Conservation (phyloP, 2,888 invertebrate genomes). For the Ischnus inquisitorius region DNA sequence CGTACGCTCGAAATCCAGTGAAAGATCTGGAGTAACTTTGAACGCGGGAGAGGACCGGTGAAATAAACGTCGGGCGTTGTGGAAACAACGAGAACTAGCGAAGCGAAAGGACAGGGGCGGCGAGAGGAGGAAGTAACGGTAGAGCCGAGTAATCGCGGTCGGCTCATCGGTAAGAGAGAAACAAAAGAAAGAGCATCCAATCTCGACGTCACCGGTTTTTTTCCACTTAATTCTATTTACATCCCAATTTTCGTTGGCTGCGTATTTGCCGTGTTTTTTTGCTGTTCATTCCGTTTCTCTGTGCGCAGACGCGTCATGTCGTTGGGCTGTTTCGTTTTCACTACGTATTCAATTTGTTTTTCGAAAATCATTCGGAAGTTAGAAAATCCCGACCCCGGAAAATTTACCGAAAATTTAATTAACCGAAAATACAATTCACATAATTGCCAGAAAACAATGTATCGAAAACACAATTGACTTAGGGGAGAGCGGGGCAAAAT, state of each 20-base stretch:
- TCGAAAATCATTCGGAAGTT: too few species aligned
- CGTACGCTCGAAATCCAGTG: slow-evolving; percentile 9
- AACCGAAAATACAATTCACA: too few species aligned
- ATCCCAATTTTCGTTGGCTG: slow-evolving; percentile 5
- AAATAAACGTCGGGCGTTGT: slow-evolving; percentile 55
- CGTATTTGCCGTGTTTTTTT: neutral
- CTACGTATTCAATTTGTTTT: too few species aligned
- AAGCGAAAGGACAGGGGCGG: slow-evolving; percentile 9
- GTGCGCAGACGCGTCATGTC: neutral
- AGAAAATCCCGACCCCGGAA: too few species aligned
- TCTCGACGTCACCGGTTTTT: slow-evolving; percentile 53
- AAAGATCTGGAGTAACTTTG: slow-evolving; percentile 37
- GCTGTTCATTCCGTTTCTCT: neutral
- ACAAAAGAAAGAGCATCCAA: slow-evolving; percentile 53
- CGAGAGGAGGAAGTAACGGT: slow-evolving; percentile 59
- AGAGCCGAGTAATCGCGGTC: slow-evolving; percentile 66
- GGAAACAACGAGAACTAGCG: slow-evolving; percentile 58
- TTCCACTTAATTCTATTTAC: slow-evolving; percentile 29
- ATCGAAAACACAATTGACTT: too few species aligned
- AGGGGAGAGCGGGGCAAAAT: too few species aligned
- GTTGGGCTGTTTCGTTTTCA: neutral
- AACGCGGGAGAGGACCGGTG: slow-evolving; percentile 37
- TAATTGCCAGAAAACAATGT: too few species aligned
- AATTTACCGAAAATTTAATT: too few species aligned
- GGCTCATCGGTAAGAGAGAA: slow-evolving; percentile 52